Evolutionary conservation across 1,140 invertebrate genomes (phyloP).

Genomic region (Papilio aristodemus): DNA sequence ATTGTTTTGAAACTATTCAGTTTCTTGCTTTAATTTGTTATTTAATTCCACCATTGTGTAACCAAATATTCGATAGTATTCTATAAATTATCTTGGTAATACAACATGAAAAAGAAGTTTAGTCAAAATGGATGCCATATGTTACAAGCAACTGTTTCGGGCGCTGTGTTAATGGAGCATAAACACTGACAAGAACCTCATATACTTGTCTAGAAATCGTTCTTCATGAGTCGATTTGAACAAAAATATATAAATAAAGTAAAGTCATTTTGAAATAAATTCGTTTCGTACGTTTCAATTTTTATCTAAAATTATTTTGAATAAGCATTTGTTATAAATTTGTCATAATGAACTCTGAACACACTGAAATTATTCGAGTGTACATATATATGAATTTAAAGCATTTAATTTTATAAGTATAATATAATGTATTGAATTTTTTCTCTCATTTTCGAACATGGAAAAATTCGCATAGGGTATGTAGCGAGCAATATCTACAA

Average conservation of each 20-base stretch:
- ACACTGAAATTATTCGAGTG: too few species aligned
- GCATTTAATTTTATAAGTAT: too few species aligned
- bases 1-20: not conserved
- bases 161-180: constrained; percentile 14
- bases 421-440: too few species aligned
- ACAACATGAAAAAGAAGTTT: constrained; percentile 3
- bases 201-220: constrained; percentile 15
- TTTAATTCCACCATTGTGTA: not conserved
- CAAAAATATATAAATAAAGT: not conserved
- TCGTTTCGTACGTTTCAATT: constrained; percentile 5
- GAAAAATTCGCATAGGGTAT: too few species aligned
- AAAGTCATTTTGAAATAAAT: too few species aligned
- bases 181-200: constrained; percentile 9
- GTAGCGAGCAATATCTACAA: too few species aligned
- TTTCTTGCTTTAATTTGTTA: not conserved
- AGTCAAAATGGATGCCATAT: constrained; percentile 7
- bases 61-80: not conserved
- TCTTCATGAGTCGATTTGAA: not conserved
- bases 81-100: not conserved
- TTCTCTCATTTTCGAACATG: too few species aligned
- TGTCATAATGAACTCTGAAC: too few species aligned
- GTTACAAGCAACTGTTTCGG: constrained; percentile 3
- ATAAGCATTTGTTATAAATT: too few species aligned
- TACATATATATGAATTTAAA: too few species aligned
- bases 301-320: too few species aligned